Base-by-base conservation (phyloP, 92 coral and sea anemone genomes). In the Epizoanthus rinbou region DNA sequence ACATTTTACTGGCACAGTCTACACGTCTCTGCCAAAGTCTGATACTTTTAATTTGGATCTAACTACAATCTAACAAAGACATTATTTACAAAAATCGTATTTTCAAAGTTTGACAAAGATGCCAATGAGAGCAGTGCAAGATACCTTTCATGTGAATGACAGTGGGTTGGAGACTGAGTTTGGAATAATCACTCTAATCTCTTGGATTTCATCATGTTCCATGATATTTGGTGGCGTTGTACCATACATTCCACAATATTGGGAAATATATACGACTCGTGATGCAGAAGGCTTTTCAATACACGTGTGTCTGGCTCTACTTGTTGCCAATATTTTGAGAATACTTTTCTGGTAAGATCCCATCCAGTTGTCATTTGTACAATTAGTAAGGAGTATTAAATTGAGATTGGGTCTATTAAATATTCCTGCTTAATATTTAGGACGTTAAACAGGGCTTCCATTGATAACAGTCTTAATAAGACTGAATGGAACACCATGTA, bases 141-240 rank as follows among this genome's bases (percentile, higher is more conserved):
- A 84, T 39, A 22, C 67, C n/a, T 59, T 33, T 0, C 58, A 59
- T 39, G 64, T 60, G 45, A 56, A 58, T 4, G 83, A 71, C 19
- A 64, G 72, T 33, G 37, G 76, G 10, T 23, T 84, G n/a, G 80
- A 84, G 74, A 85, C 76, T 87, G 95, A 87, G 43, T 54, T 89
- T 56, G 75, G 83, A 57, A 73, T 92, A 68, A 76, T 92, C 80
- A 87, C 83, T 15, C 58, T 89, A 28, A 81, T 95, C 62, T 91
- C 98, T 3, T 91, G 93, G 94, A n/a, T 95, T 33, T 95, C 98
- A 25, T 93, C 98, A 21, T 91, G 88, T 33, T 96, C 98, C 11
- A 95, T 95, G 98, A 83, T 95, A 28, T 88, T 95, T 84, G 98
- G 98, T 70, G 98, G 98, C 0, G 96, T 95, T 21, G 98, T 95